phyloP scores from a whole-genome alignment of 2,888 invertebrate genomes.

The Drosophila greeni region DNA sequence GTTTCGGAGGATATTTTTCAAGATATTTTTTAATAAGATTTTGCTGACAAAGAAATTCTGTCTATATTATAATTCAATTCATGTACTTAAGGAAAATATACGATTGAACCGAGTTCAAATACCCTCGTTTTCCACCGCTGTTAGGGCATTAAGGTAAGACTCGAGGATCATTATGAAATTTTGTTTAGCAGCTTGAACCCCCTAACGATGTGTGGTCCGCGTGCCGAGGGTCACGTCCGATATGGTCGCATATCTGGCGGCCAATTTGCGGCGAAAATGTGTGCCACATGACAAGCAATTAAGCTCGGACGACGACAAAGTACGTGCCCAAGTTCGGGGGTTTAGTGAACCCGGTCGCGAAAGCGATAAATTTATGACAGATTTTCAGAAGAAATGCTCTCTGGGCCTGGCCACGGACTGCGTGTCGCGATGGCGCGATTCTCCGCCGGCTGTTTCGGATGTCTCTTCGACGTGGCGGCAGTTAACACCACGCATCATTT shows the following conservation, averaged over 20 bases:
- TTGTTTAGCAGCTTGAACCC: conserved; percentile 38
- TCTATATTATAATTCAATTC: no score
- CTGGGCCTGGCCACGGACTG: conserved; percentile 44
- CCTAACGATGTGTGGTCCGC: conserved; percentile 59
- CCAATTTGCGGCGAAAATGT: conserved; percentile 65
- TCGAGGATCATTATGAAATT: background rate
- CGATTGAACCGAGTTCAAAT: background rate
- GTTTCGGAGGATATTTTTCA: background rate
- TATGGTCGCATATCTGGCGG: conserved; percentile 51
- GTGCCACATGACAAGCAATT: conserved; percentile 71
- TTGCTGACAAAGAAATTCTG: no score
- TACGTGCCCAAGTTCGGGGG: conserved; percentile 49
- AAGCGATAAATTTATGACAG: conserved; percentile 73
- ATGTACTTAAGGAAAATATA: no score
- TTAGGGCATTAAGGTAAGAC: background rate
- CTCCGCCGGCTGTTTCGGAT: conserved; percentile 25
- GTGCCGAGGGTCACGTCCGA: conserved; percentile 45
- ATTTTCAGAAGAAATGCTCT: conserved; percentile 67
- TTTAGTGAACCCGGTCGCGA: conserved; percentile 64
- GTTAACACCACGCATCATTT: conserved; percentile 72
- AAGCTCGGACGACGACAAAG: conserved; percentile 48
- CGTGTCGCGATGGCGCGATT: conserved; percentile 56
- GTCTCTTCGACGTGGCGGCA: conserved; percentile 58
- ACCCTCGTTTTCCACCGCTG: background rate
- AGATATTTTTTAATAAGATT: background rate